Conservation (phyloP, 2,888 invertebrate species). For the Dilophus febrilis region DNA sequence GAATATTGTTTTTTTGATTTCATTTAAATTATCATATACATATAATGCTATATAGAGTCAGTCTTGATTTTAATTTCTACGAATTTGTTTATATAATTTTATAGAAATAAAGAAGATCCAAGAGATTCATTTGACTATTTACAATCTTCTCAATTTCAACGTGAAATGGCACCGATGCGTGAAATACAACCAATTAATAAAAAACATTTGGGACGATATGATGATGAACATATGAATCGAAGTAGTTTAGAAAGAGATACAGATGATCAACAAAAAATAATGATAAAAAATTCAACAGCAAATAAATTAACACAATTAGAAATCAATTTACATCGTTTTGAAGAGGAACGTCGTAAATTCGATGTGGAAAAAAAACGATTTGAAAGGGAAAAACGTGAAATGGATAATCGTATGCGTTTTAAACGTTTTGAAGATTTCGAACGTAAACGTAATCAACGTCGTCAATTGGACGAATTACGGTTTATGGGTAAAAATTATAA, state of each 20-base stretch:
- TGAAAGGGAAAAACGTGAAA: slow-evolving; percentile 37
- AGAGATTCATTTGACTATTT: too few species aligned
- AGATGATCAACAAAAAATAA: neutral
- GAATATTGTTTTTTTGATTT: too few species aligned
- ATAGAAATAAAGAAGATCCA: too few species aligned
- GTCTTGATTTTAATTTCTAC: too few species aligned
- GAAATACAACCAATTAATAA: slow-evolving; percentile 1
- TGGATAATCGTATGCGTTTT: slow-evolving; percentile 20
- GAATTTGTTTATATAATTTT: too few species aligned
- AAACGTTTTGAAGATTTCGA: slow-evolving; percentile 26
- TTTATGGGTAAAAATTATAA: too few species aligned
- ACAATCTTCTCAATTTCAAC: too few species aligned
- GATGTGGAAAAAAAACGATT: slow-evolving; percentile 30
- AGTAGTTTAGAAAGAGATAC: neutral
- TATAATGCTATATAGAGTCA: too few species aligned
- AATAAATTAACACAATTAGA: slow-evolving; percentile 19
- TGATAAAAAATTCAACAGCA: slow-evolving; percentile 1
- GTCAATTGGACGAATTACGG: neutral
- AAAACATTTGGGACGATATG: too few species aligned
- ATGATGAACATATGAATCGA: neutral
- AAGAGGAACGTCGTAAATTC: slow-evolving; percentile 26
- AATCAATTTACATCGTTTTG: slow-evolving; percentile 25
- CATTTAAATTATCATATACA: too few species aligned
- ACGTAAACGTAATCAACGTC: slow-evolving; percentile 17
- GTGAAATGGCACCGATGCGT: neutral